phyloP scores from a whole-genome alignment of 1,140 invertebrate genomes.

The Atta cephalotes region DNA sequence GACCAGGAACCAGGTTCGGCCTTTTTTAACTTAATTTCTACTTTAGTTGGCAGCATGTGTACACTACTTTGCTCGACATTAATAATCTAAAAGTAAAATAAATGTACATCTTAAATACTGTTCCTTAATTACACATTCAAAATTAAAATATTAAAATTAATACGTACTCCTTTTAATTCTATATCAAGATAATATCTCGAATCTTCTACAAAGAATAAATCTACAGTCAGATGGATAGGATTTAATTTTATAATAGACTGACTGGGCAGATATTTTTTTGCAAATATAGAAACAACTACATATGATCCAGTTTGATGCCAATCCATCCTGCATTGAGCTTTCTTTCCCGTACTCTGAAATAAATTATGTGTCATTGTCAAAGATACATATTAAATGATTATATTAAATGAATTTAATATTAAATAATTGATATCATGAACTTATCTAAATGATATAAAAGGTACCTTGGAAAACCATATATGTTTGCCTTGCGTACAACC shows the following conservation, averaged over 20 bases:
- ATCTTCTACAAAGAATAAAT: conserved; percentile 93
- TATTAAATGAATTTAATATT: conserved; percentile 14
- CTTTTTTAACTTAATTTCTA: conserved; percentile 97
- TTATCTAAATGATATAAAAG: conserved; percentile 53
- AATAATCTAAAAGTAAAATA: conserved; percentile 88
- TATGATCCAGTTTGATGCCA: conserved; percentile 96
- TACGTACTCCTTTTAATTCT: conserved; percentile 94
- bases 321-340: conserved; percentile 93
- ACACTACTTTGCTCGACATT: conserved; percentile 90
- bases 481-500: conserved; percentile 95
- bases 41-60: conserved; percentile 95
- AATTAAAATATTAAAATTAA: conserved; percentile 20
- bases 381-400: background rate
- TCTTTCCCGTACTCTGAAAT: conserved; percentile 76
- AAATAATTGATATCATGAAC: background rate
- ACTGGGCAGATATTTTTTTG: conserved; percentile 95
- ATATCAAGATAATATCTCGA: conserved; percentile 92
- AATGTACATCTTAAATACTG: background rate
- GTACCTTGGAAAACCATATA: conserved; percentile 93
- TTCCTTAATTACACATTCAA: conserved; percentile 7
- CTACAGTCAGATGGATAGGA: conserved; percentile 92
- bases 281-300: conserved; percentile 95
- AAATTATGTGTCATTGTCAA: background rate
- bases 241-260: conserved; percentile 93
- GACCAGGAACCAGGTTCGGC: conserved; percentile 93